Conservation (phyloP, 2,113 vertebrate genomes). For the Excalfactoria chinensis region DNA sequence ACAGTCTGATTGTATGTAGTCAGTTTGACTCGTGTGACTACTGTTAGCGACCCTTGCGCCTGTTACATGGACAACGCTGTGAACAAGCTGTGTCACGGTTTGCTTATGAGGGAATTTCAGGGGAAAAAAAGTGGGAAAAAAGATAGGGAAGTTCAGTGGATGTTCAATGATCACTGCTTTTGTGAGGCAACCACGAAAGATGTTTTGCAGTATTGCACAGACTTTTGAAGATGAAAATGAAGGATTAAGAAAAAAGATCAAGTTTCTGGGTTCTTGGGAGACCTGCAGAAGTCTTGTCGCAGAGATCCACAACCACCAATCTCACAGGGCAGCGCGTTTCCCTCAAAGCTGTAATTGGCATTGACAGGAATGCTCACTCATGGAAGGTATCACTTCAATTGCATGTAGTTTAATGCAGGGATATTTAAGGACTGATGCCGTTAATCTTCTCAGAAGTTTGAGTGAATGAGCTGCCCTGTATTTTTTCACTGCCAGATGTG, state of each 20-base stretch:
- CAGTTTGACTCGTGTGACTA: not conserved
- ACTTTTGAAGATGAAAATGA: not conserved
- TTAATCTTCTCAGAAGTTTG: not conserved
- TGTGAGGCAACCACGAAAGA: not conserved
- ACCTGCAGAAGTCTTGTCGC: not conserved
- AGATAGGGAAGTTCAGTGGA: not conserved
- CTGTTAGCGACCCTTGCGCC: not conserved
- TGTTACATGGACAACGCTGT: not conserved
- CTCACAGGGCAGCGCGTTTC: not conserved
- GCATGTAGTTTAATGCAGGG: not conserved
- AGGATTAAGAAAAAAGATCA: not conserved
- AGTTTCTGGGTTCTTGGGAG: not conserved
- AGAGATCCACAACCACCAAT: fast-evolving
- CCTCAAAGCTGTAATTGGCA: not conserved
- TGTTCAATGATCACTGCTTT: fast-evolving
- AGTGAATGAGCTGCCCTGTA: fast-evolving
- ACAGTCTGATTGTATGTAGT: not conserved
- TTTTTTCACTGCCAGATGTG: not conserved
- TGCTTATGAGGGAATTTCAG: not conserved
- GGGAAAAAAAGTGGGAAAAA: not conserved
- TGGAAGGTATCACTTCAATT: not conserved
- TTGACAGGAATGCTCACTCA: not conserved
- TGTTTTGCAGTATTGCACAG: not conserved
- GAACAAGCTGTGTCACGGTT: not conserved
- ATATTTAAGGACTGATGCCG: not conserved